These are phyloP conservation scores for Chaetophractus vellerosus DNA, from an alignment of 2,797 vertebrate species.

Conservation along the genomic window DNA sequence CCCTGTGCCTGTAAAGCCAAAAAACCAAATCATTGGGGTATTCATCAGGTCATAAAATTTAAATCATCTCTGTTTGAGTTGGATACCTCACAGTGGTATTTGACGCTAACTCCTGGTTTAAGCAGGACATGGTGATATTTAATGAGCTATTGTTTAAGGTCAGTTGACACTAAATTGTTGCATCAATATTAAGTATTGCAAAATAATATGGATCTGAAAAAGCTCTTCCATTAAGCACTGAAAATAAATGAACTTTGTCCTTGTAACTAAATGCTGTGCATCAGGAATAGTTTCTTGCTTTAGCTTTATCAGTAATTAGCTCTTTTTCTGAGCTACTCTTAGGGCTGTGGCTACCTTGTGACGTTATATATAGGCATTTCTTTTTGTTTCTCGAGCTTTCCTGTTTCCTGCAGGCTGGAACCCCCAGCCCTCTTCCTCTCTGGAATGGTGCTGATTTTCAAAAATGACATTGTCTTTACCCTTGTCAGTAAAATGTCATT, in stretches of 20 bases:
- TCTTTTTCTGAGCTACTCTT: background rate
- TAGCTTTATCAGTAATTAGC: background rate
- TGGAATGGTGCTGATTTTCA: background rate
- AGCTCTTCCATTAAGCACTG: background rate
- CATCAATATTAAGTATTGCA: slow-evolving; percentile 4
- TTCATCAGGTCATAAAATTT: slow-evolving; percentile 67
- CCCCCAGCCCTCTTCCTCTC: background rate
- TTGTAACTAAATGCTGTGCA: slow-evolving; percentile 8
- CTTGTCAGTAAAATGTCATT: background rate
- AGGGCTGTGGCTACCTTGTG: background rate
- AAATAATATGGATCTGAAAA: slow-evolving; percentile 43
- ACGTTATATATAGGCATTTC: background rate
- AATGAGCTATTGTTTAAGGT: slow-evolving; percentile 68
- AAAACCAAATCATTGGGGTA: slow-evolving; percentile 55
- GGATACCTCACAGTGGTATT: slow-evolving; percentile 19
- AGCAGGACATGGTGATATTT: slow-evolving; percentile 52
- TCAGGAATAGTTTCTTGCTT: slow-evolving; percentile 7
- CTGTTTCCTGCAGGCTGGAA: slow-evolving; percentile 12
- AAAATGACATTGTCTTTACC: background rate
- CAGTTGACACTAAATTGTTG: slow-evolving; percentile 5
- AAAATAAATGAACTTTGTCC: slow-evolving; percentile 9
- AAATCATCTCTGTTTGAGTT: slow-evolving; percentile 67
- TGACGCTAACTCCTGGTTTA: slow-evolving; percentile 38
- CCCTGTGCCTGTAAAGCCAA: slow-evolving; percentile 13
- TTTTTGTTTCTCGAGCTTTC: slow-evolving; percentile 31